These are phyloP conservation scores for Scolanthus callimorphus DNA, from an alignment of 92 coral and sea anemone genomes.

Conservation along the genomic window DNA sequence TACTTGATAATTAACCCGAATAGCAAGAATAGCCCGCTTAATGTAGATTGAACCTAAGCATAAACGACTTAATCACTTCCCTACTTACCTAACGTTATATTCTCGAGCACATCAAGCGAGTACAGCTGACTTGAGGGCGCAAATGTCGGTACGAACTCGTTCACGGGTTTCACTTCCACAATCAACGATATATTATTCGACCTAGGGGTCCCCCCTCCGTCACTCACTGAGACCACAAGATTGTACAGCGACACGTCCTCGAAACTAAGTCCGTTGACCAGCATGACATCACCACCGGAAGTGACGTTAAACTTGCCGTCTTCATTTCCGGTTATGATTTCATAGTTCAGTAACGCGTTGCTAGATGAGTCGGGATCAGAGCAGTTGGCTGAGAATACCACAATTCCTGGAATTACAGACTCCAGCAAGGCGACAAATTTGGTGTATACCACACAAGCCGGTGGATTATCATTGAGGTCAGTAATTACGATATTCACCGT, in stretches of 20 bases:
- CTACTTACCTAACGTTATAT: conserved; percentile 46
- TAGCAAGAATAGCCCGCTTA: too few relatives aligned
- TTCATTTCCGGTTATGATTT: conserved; percentile 29
- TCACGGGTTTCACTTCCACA: conserved; percentile 37
- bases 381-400: conserved; percentile 38
- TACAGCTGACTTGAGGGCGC: conserved; percentile 28
- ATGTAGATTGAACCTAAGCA: too few relatives aligned
- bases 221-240: conserved; percentile 43
- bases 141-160: conserved; percentile 52
- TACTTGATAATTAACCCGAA: too few relatives aligned
- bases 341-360: conserved; percentile 26
- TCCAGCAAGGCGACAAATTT: conserved; percentile 38
- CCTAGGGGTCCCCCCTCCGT: conserved; percentile 42
- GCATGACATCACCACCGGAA: conserved; percentile 37
- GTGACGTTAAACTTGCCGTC: conserved; percentile 47
- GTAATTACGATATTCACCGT: conserved; percentile 37
- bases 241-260: conserved; percentile 34
- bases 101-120: conserved; percentile 42
- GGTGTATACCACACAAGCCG: conserved; percentile 20
- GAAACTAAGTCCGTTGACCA: conserved; percentile 20
- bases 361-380: conserved; percentile 34
- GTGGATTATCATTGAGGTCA: conserved; percentile 57
- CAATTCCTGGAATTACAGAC: conserved; percentile 37
- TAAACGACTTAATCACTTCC: too few relatives aligned
- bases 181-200: conserved; percentile 33